These are phyloP conservation scores for Zoanthus sansibaricus DNA, from an alignment of 92 coral and sea anemone genomes.

Conservation along the genomic window DNA sequence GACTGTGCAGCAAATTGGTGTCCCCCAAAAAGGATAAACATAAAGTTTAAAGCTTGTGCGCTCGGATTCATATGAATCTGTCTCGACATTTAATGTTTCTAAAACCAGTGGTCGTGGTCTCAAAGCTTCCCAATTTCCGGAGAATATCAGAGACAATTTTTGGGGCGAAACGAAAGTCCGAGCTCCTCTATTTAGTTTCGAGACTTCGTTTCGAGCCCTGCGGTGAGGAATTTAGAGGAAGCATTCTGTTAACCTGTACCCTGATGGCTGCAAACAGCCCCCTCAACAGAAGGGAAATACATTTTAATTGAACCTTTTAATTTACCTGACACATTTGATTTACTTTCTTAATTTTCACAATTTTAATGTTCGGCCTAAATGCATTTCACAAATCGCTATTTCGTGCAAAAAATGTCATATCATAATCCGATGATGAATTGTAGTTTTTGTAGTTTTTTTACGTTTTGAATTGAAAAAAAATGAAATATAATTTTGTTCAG, in stretches of 20 bases:
- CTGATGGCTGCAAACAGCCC: neutral
- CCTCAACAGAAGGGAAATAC: neutral
- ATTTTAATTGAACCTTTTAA: neutral
- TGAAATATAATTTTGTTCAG: neutral
- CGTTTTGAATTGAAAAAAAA: neutral
- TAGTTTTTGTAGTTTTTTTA: neutral
- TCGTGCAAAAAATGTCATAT: neutral
- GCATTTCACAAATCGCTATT: neutral
- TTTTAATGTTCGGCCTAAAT: neutral
- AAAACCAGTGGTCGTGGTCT: neutral
- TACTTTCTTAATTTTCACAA: neutral
- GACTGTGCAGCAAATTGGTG: constrained; percentile 1
- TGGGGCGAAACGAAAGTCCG: neutral
- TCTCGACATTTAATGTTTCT: neutral
- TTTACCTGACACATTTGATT: neutral
- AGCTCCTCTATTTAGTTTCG: constrained; percentile 4
- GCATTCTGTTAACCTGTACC: constrained; percentile 29
- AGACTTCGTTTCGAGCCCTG: neutral
- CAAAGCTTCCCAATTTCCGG: constrained; percentile 7
- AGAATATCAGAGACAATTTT: neutral
- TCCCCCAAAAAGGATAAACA: neutral
- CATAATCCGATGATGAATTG: neutral
- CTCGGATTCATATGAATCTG: neutral
- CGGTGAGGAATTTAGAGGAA: constrained; percentile 44
- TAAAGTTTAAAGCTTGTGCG: neutral